These are phyloP conservation scores for Rotaria sp. DNA, from an alignment of 2,888 invertebrate genomes.

Conservation along the genomic window DNA sequence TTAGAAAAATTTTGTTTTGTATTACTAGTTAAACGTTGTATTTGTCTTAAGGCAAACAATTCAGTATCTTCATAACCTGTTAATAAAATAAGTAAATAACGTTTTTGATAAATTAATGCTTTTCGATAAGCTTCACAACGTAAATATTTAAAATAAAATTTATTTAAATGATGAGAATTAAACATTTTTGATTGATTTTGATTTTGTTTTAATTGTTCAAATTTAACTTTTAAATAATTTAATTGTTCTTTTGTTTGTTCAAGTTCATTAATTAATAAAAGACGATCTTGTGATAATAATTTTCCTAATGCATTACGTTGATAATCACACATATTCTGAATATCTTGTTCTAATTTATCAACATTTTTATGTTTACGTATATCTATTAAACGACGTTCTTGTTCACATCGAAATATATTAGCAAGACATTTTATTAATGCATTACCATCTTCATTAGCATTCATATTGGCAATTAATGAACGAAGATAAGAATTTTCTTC, in stretches of 20 bases:
- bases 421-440: background rate
- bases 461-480: background rate
- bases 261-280: background rate
- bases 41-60: conserved; percentile 29
- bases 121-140: conserved; percentile 77
- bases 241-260: background rate
- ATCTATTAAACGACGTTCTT: background rate
- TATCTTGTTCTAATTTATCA: background rate
- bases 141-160: conserved; percentile 51
- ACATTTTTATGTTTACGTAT: background rate
- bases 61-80: conserved; percentile 60
- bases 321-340: conserved; percentile 12
- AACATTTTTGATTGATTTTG: background rate
- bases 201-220: background rate
- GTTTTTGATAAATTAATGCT: conserved; percentile 80
- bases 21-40: background rate
- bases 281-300: conserved; percentile 16
- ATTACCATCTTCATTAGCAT: background rate
- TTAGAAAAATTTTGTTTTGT: background rate
- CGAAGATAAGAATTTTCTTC: background rate
- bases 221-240: background rate
- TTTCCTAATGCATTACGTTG: conserved; percentile 8
- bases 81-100: conserved; percentile 70
- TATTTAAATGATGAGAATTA: conserved; percentile 16
- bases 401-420: conserved; percentile 9